phyloP scores from a whole-genome alignment of 2,888 invertebrate genomes.

The Leptura quadrifasciata region DNA sequence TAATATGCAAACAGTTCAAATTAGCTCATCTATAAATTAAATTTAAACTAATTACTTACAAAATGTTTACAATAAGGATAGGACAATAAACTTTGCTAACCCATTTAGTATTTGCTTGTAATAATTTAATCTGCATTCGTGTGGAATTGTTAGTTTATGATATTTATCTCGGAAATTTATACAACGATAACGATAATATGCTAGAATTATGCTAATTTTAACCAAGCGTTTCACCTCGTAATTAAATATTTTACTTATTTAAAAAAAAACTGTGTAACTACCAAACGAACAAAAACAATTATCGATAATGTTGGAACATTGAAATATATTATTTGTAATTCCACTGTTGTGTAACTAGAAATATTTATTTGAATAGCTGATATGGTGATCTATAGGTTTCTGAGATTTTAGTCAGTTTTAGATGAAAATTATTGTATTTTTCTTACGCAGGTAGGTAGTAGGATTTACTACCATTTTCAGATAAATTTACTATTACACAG shows the following conservation, averaged over 20 bases:
- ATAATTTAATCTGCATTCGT: conserved; percentile 11
- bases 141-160: conserved; percentile 7
- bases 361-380: no score
- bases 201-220: conserved; percentile 21
- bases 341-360: no score
- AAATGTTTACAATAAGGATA: not conserved
- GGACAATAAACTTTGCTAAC: conserved; percentile 24
- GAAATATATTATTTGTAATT: no score
- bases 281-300: not conserved
- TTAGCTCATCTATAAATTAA: not conserved
- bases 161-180: conserved; percentile 8
- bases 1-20: not conserved
- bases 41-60: not conserved
- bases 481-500: no score
- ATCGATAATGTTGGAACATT: not conserved
- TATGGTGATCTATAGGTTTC: no score
- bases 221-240: not conserved
- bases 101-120: conserved; percentile 8
- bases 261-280: not conserved
- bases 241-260: conserved; percentile 11
- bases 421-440: no score
- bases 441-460: no score
- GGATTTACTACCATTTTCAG: no score
- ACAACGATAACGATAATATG: not conserved
- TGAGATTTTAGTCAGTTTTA: no score